Evolutionary conservation across 1,140 invertebrate species (phyloP).

Genomic region (Macrocentrus cingulum): DNA sequence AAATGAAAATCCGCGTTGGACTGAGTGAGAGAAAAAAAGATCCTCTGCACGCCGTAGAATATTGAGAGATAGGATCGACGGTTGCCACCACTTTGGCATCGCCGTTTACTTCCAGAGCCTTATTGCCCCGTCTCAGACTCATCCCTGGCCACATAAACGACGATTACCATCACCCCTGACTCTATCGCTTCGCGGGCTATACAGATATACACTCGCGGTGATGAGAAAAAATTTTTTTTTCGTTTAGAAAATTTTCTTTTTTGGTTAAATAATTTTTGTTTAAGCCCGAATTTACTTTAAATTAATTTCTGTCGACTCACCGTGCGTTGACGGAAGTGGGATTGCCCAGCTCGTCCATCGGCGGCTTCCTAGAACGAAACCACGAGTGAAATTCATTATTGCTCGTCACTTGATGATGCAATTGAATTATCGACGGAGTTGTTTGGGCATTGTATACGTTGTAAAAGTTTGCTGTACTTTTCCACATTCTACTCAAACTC

Average conservation of each 20-base stretch:
- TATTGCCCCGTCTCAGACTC: slow-evolving; percentile 22
- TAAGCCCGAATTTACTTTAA: too few species aligned
- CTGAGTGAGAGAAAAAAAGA: slow-evolving; percentile 3
- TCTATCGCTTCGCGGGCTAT: slow-evolving; percentile 11
- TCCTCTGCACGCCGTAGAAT: slow-evolving; percentile 32
- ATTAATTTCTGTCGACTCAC: too few species aligned
- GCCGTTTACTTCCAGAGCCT: slow-evolving; percentile 24
- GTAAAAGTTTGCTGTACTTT: slow-evolving; percentile 37
- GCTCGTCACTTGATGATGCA: slow-evolving; percentile 43
- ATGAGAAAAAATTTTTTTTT: too few species aligned
- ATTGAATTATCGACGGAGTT: slow-evolving; percentile 54
- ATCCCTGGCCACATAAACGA: slow-evolving; percentile 24
- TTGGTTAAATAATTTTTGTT: too few species aligned
- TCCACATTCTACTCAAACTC: slow-evolving; percentile 49
- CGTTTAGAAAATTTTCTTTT: too few species aligned
- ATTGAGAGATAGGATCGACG: slow-evolving; percentile 43
- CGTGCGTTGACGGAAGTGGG: slow-evolving; percentile 71
- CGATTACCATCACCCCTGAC: slow-evolving; percentile 28
- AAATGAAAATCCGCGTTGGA: slow-evolving; percentile 4
- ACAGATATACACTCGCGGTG: too few species aligned
- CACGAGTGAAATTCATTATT: slow-evolving; percentile 59
- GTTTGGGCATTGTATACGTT: too few species aligned
- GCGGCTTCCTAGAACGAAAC: slow-evolving; percentile 72
- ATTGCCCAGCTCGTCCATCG: slow-evolving; percentile 71
- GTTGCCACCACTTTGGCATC: slow-evolving; percentile 13